Evolutionary conservation across 1,140 invertebrate species (phyloP), one percentile per base, ranked within the genome.

Genomic region (Formica selysi): DNA sequence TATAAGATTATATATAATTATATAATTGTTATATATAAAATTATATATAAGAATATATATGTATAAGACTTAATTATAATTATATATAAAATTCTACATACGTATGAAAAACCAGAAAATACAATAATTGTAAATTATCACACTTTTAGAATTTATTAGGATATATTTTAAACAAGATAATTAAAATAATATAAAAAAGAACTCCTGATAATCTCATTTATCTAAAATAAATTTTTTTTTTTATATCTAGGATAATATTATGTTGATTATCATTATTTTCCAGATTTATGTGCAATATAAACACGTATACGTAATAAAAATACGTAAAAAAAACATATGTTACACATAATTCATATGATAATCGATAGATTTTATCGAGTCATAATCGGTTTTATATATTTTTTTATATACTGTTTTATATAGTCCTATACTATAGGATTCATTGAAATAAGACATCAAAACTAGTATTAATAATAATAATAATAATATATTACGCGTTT

Each of bases 151-250:
- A 76, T 76, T 76, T 41, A 29, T 48, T 59, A 16, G 7, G 19
- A 38, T 38, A 61, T 64, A 76, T 62, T 76, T 13, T 16, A 41
- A 76, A 41, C 36, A 32, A 61, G 57, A 76, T 76, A 62, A 64
- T 76, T 38, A 13, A 38, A 19, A 32, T 76, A 76, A 41, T 26
- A 16, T 29, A 29, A 29, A 29, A 29, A 29, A 62, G 61, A 62
- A 61, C 36, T 62, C 13, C 26, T 48, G 26, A 62, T 64, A 65
- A 76, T 76, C 44, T 22, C 22, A 22, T 65, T 48, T 19, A 38
- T 19, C 36, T 62, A 16, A 38, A 32, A 48, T 32, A 41, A 51
- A 51, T 16, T 32, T 68, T 22, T 22, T 22, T 22, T 26, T 57
- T 44, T 3, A 19, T 7, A 68, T 26, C 10, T 32, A 38, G 26